Evolutionary conservation across 2,797 vertebrate species (phyloP).

Genomic region (Rhinichthys osculus): DNA sequence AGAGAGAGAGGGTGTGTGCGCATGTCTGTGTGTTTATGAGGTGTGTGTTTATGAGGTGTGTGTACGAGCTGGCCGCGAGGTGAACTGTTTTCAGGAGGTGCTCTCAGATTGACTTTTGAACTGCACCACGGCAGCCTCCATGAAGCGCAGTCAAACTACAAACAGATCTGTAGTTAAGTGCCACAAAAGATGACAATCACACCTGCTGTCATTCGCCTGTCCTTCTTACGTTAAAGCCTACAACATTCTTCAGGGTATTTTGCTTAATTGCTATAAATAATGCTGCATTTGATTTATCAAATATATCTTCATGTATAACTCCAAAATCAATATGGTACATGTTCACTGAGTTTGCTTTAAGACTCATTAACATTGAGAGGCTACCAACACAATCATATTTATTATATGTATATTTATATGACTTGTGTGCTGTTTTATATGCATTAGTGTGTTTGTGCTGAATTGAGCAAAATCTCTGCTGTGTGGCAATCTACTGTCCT

Average conservation of each 20-base stretch:
- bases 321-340: neutral
- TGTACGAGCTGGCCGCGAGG: conserved; percentile 62
- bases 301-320: neutral
- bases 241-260: neutral
- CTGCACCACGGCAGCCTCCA: conserved; percentile 49
- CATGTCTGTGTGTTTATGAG: neutral
- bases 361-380: neutral
- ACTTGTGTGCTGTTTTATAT: neutral
- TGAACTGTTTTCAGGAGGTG: conserved; percentile 70
- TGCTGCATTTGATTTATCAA: neutral
- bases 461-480: neutral
- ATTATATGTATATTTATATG: too few relatives aligned
- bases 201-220: neutral
- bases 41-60: neutral
- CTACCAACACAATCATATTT: too few relatives aligned
- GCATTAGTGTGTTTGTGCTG: neutral
- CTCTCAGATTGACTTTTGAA: conserved; percentile 69
- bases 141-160: conserved; percentile 6
- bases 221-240: neutral
- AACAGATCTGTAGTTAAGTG: conserved; percentile 32
- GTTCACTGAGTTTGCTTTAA: neutral
- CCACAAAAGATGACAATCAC: neutral
- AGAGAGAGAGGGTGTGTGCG: neutral
- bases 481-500: neutral
- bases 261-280: neutral